Evolutionary conservation across 2,888 invertebrate species (phyloP), one percentile per base, ranked within the genome.

Genomic region (Camponotus fellah): DNA sequence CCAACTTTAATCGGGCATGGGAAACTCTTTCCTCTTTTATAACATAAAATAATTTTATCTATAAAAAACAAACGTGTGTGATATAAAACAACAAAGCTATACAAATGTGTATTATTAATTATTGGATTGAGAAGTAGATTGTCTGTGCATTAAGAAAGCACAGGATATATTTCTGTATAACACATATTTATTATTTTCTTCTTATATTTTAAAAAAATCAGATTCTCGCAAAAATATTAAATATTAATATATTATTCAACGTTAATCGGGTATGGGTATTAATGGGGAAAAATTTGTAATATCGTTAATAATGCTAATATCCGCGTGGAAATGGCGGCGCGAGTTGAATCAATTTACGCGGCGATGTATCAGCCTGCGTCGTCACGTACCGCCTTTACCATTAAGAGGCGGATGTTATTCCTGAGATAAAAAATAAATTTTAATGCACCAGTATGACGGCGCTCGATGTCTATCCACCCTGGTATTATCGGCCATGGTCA

Each of bases 271-370:
- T 5, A 56, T 32, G 14, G n/a, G n/a, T n/a, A n/a, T n/a, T n/a
- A n/a, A n/a, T n/a, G n/a, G 8, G 2, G 4, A 60, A 46, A 26
- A 34, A 49, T 77, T 68, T 9, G 43, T 32, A 14, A 43, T 21
- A 32, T 56, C 40, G n/a, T 40, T 71, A 72, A 68, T 58, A 34
- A 72, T 4, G 34, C n/a, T 68, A 72, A 72, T 46, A 60, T 60
- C 43, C 71, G 71, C n/a, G 34, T 26, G 21, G 26, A 21, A 64
- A 49, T 65, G 49, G 21, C 37, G 26, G 60, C 34, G 21, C 60
- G 69, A 81, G 37, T 60, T 49, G 80, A 88, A 90, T 87, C 88
- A 90, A 89, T 89, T 89, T 89, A 84, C 84, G 72, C 76, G 75
- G 53, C 75, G 85, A 89, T 82, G 90, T 88, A 88, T 86, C 85